Evolutionary conservation across 1,140 invertebrate species (phyloP).

Genomic region (Drosophila jambulina): DNA sequence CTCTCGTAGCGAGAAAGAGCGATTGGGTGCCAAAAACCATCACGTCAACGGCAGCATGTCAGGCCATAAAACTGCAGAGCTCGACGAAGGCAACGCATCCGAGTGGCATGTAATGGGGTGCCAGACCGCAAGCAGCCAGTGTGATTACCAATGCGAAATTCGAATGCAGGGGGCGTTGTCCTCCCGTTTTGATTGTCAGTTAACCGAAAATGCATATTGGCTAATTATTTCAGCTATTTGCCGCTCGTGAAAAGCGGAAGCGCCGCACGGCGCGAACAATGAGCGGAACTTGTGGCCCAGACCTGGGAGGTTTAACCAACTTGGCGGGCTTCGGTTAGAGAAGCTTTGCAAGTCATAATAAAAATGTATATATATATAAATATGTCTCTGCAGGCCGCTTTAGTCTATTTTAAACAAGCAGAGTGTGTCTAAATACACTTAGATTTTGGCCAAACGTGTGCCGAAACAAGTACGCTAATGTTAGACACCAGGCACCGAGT

Average conservation of each 20-base stretch:
- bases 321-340: background rate
- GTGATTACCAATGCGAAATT: conserved; percentile 31
- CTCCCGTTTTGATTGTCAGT: conserved; percentile 32
- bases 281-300: conserved; percentile 29
- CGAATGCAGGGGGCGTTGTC: conserved; percentile 40
- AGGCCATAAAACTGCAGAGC: conserved; percentile 21
- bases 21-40: conserved; percentile 33
- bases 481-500: conserved; percentile 10
- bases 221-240: conserved; percentile 43
- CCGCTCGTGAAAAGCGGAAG: conserved; percentile 41
- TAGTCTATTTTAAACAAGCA: background rate
- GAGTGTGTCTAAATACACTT: conserved; percentile 10
- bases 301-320: conserved; percentile 18
- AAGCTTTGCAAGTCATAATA: conserved; percentile 9
- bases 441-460: conserved; percentile 17
- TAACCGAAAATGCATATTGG: conserved; percentile 48
- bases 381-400: background rate
- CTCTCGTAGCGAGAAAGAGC: conserved; percentile 16
- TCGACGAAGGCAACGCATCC: conserved; percentile 5
- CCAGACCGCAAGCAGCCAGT: conserved; percentile 24
- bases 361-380: background rate
- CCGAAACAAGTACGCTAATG: conserved; percentile 23
- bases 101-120: conserved; percentile 11
- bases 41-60: conserved; percentile 29
- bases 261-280: conserved; percentile 22